A percentile compares a stretch with the other conserved stretches of the same genome.
These are phyloP conservation scores for Potamarius usumacintae DNA, from an alignment of 2,113 vertebrate genomes.

Conservation along the genomic window DNA sequence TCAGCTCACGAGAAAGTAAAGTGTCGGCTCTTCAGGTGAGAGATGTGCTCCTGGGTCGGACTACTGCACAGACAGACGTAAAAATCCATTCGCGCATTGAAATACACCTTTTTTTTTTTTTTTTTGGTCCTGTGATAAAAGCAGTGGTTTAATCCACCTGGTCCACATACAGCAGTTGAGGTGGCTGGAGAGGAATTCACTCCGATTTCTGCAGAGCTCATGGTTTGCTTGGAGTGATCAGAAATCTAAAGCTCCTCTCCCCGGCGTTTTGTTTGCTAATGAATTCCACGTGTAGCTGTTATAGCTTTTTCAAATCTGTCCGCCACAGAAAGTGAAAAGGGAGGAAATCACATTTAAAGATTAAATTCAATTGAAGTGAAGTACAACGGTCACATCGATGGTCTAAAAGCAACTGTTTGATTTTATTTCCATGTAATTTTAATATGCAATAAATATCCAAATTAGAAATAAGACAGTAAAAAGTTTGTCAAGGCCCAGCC, in stretches of 20 bases:
- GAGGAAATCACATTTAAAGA: neutral
- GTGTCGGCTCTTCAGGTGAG: slow-evolving; percentile 86
- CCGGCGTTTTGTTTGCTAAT: neutral
- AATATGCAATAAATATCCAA: neutral
- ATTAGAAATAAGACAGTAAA: neutral
- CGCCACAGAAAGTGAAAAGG: neutral
- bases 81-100: neutral
- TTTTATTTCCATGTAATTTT: neutral
- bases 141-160: neutral
- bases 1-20: slow-evolving; percentile 91
- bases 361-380: neutral
- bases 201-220: neutral
- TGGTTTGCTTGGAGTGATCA: neutral
- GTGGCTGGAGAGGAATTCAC: neutral
- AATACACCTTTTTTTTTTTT: neutral
- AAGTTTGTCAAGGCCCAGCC: neutral
- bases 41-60: neutral
- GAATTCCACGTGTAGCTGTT: neutral
- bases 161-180: neutral
- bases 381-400: neutral
- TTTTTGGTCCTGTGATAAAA: neutral
- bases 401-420: neutral
- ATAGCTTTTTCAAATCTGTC: neutral
- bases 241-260: neutral
- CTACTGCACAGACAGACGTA: neutral